Conservation (phyloP, 2,888 invertebrate species). For the Linnaemya vulpina region DNA sequence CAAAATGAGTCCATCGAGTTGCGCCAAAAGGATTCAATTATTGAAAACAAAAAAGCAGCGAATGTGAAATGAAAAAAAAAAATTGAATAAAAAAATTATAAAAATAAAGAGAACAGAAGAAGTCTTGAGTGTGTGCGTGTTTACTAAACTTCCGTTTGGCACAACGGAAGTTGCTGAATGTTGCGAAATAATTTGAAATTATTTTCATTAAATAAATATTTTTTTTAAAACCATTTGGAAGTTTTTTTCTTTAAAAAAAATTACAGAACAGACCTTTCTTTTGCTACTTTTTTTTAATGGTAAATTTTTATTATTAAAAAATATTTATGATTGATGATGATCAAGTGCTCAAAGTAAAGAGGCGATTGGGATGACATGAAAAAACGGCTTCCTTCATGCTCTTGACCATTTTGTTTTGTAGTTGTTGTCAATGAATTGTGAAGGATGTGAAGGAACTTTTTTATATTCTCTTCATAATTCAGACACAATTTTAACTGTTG, state of each 20-base stretch:
- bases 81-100: not conserved
- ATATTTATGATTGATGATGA: constrained; percentile 69
- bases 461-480: not conserved
- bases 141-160: constrained; percentile 59
- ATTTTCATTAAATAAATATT: constrained; percentile 51
- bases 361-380: constrained; percentile 32
- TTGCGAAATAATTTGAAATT: constrained; percentile 15
- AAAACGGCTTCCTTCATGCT: constrained; percentile 56
- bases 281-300: constrained; percentile 32
- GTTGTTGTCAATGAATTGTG: not conserved
- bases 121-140: constrained; percentile 22
- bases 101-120: not conserved
- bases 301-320: constrained; percentile 22
- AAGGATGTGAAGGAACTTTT: not conserved
- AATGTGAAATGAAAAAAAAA: no score
- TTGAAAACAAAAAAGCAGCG: constrained; percentile 52
- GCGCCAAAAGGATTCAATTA: constrained; percentile 77
- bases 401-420: no score
- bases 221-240: constrained; percentile 29
- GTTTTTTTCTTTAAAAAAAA: not conserved
- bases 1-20: constrained; percentile 74
- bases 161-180: constrained; percentile 39
- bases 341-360: not conserved
- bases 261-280: not conserved
- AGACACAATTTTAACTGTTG: not conserved